These are phyloP conservation scores for Aethes cnicana DNA, from an alignment of 2,888 invertebrate species.

Conservation along the genomic window DNA sequence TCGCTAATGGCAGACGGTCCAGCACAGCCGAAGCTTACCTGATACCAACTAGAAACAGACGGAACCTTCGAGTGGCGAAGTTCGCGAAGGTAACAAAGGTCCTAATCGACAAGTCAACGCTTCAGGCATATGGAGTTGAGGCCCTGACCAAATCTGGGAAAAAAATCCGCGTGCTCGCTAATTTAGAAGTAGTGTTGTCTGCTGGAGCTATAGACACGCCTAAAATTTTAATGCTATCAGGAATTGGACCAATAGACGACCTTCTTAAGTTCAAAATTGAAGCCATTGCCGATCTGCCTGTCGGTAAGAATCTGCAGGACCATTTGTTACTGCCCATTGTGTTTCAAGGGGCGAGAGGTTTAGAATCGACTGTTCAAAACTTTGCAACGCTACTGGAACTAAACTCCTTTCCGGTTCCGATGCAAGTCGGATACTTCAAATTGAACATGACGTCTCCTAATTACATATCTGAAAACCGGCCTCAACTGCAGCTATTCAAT, in stretches of 20 bases:
- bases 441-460: conserved; percentile 27
- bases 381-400: conserved; percentile 39
- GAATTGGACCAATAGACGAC: conserved; percentile 59
- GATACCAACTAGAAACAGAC: conserved; percentile 45
- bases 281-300: conserved; percentile 58
- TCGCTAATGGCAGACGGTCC: conserved; percentile 58
- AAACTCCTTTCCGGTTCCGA: conserved; percentile 34
- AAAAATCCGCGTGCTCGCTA: conserved; percentile 49
- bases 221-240: conserved; percentile 66
- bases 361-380: conserved; percentile 41
- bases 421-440: conserved; percentile 33
- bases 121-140: conserved; percentile 55
- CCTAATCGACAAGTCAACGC: conserved; percentile 50
- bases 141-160: conserved; percentile 45
- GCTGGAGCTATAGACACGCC: conserved; percentile 65
- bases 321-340: conserved; percentile 52
- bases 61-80: conserved; percentile 60
- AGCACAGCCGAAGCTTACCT: conserved; percentile 69
- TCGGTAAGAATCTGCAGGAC: conserved; percentile 67
- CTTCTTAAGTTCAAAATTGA: conserved; percentile 50
- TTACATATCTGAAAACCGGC: conserved; percentile 13
- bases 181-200: conserved; percentile 62
- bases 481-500: conserved; percentile 59
- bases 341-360: conserved; percentile 52
- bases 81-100: conserved; percentile 56